Evolutionary conservation across 2,113 vertebrate species (phyloP).

Genomic region (Ceratotherium simum): DNA sequence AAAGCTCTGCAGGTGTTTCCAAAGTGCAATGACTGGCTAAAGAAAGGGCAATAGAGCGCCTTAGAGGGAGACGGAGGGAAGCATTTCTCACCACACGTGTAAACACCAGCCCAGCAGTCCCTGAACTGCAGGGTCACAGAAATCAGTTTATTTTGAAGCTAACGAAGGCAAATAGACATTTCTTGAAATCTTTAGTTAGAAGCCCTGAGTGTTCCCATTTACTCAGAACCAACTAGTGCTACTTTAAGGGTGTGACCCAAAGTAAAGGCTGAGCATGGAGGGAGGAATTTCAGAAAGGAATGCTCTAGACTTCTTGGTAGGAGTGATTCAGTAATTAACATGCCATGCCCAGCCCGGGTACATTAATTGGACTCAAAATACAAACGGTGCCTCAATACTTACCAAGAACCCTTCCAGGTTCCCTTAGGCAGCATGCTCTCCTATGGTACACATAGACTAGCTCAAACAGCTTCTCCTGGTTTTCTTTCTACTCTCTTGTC

Average conservation of each 20-base stretch:
- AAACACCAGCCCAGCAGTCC: not conserved
- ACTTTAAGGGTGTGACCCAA: not conserved
- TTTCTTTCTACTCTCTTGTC: not conserved
- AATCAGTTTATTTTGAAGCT: not conserved
- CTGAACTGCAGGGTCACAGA: not conserved
- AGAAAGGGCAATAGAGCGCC: not conserved
- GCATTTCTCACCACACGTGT: fast-evolving
- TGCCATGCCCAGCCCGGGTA: not conserved
- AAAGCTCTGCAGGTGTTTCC: not conserved
- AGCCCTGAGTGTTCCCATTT: not conserved
- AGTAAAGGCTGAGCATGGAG: not conserved
- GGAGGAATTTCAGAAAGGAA: not conserved
- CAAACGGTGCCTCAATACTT: not conserved
- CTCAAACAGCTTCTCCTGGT: not conserved
- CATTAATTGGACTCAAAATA: not conserved
- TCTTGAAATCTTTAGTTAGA: not conserved
- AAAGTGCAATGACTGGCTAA: not conserved
- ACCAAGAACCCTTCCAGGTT: not conserved
- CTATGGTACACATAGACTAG: not conserved
- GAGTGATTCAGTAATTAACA: not conserved
- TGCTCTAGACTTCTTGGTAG: fast-evolving
- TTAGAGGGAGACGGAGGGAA: not conserved
- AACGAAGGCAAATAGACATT: not conserved
- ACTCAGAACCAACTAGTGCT: not conserved
- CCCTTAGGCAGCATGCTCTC: not conserved